Percentiles rank a stretch among this genome's conserved stretches.
Conservation (phyloP, 2,888 invertebrate species). For the Microplitis manilae region DNA sequence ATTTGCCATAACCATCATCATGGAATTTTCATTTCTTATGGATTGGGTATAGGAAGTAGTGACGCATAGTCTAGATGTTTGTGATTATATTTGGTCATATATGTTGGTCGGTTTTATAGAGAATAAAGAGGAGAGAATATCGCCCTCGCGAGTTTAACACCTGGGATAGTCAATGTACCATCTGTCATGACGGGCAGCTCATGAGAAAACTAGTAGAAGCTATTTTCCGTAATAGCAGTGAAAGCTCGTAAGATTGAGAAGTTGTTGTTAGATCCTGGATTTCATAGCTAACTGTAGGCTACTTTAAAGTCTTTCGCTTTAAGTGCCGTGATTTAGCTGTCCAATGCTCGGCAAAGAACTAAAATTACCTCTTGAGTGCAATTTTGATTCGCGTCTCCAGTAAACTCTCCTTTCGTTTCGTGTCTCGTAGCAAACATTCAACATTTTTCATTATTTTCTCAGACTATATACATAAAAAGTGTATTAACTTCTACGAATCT, state of each 20-base stretch:
- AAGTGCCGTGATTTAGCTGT: slow-evolving; percentile 67
- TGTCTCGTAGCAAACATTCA: too few species aligned
- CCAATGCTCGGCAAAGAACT: slow-evolving; percentile 59
- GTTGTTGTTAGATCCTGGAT: slow-evolving; percentile 17
- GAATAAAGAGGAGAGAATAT: background rate
- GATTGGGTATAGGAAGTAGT: background rate
- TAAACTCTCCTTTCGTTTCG: background rate
- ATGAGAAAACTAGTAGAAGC: slow-evolving; percentile 48
- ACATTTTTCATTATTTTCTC: background rate
- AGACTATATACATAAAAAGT: background rate
- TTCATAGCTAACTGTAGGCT: slow-evolving; percentile 12
- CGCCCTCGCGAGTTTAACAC: slow-evolving; percentile 52
- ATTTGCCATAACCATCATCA: slow-evolving; percentile 15
- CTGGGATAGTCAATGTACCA: slow-evolving; percentile 52
- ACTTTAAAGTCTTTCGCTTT: slow-evolving; percentile 42
- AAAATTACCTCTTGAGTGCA: slow-evolving; percentile 55
- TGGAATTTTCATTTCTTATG: background rate
- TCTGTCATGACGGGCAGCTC: slow-evolving; percentile 59
- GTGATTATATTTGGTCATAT: slow-evolving; percentile 30
- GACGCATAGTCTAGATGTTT: background rate
- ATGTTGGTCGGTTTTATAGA: background rate
- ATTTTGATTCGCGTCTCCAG: slow-evolving; percentile 35
- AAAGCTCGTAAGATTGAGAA: slow-evolving; percentile 59
- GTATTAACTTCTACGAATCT: background rate
- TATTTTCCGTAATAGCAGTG: slow-evolving; percentile 69